A percentile compares a stretch with the other conserved stretches of the same genome.
Conservation (phyloP, 2,113 vertebrate genomes). For the Conger conger region DNA sequence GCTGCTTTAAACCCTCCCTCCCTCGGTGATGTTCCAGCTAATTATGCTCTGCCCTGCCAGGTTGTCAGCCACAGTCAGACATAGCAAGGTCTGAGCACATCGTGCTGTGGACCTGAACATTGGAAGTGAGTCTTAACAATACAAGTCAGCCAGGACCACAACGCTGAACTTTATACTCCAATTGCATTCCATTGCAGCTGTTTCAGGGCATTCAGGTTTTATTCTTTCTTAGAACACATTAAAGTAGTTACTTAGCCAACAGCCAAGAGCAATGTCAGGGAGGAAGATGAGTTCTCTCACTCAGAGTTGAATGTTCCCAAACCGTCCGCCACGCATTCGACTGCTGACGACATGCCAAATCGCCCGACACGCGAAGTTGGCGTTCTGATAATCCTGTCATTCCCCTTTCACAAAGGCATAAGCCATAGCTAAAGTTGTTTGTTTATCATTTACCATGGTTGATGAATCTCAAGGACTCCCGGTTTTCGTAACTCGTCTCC, state of each 20-base stretch:
- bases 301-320: background rate
- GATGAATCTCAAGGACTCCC: background rate
- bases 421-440: constrained; percentile 12
- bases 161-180: background rate
- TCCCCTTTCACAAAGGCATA: background rate
- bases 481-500: background rate
- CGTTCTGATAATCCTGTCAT: constrained; percentile 7
- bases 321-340: background rate
- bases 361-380: background rate
- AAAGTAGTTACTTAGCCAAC: background rate
- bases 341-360: background rate
- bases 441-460: background rate
- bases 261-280: background rate
- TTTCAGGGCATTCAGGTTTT: background rate
- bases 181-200: background rate
- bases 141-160: too few species aligned
- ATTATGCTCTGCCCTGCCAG: too few species aligned
- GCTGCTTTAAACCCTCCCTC: too few species aligned
- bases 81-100: too few species aligned
- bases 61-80: too few species aligned
- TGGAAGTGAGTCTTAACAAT: too few species aligned
- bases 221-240: background rate
- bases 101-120: too few species aligned
- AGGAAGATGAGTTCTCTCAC: background rate
- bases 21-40: too few species aligned